phyloP scores from a whole-genome alignment of 2,797 vertebrate genomes.

The Micropoecilia bifurca region DNA sequence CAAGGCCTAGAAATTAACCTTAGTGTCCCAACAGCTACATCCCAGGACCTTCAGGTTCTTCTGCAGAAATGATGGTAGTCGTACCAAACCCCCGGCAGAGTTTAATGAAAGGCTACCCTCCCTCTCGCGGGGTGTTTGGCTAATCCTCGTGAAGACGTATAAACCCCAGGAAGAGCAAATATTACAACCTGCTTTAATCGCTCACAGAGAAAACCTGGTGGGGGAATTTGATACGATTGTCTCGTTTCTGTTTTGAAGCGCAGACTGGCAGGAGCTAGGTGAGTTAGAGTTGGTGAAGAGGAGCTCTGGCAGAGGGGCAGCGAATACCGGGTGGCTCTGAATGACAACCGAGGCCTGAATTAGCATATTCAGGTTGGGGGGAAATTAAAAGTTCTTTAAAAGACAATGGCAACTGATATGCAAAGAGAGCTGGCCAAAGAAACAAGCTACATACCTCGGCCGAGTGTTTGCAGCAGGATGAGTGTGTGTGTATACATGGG shows the following conservation, averaged over 20 bases:
- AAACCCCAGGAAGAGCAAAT: conserved; percentile 82
- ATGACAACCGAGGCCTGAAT: conserved; percentile 76
- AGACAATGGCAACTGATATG: conserved; percentile 77
- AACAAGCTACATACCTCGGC: conserved; percentile 56
- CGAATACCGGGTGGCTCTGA: conserved; percentile 77
- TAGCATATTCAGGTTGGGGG: conserved; percentile 78
- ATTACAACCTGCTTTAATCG: conserved; percentile 68
- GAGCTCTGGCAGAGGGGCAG: conserved; percentile 47
- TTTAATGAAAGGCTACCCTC: conserved; percentile 35
- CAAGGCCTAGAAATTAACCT: not conserved
- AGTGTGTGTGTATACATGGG: conserved; percentile 15
- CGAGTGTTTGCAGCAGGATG: conserved; percentile 45
- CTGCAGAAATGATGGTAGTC: not conserved
- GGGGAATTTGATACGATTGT: conserved; percentile 39
- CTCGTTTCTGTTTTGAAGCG: conserved; percentile 26
- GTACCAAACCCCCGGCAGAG: conserved; percentile 17
- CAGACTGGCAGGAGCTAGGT: conserved; percentile 12
- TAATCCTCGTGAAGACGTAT: conserved; percentile 82
- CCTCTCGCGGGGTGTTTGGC: conserved; percentile 69
- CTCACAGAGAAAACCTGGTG: conserved; percentile 55
- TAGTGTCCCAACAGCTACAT: not conserved
- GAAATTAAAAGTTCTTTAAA: conserved; percentile 76
- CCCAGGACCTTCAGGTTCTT: not conserved
- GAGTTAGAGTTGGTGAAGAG: conserved; percentile 20
- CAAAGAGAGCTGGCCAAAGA: conserved; percentile 63